Conservation (phyloP, 1,140 invertebrate species). For the Cylas formicarius region DNA sequence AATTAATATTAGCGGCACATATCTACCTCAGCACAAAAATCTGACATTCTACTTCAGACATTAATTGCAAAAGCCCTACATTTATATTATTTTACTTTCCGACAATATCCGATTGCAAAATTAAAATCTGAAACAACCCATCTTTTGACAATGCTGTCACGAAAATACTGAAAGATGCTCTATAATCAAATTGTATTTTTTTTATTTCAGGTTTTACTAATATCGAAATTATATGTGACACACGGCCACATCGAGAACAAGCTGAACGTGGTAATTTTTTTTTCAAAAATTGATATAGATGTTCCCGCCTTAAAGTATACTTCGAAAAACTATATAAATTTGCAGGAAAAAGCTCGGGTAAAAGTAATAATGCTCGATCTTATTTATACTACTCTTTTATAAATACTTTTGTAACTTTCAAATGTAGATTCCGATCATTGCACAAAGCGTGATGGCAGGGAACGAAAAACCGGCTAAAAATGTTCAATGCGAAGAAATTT, state of each 20-base stretch:
- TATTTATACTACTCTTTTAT: background rate
- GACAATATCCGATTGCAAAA: too few species aligned
- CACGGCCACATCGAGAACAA: slow-evolving; percentile 6
- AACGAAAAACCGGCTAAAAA: slow-evolving; percentile 5
- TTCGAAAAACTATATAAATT: slow-evolving; percentile 10
- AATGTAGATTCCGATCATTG: background rate
- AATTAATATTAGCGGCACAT: too few species aligned
- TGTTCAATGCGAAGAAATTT: slow-evolving; percentile 21
- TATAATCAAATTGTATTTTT: background rate
- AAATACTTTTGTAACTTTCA: slow-evolving; percentile 4
- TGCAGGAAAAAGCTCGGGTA: slow-evolving; percentile 21
- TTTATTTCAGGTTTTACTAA: background rate
- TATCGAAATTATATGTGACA: background rate
- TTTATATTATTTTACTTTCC: too few species aligned
- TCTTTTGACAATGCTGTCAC: background rate
- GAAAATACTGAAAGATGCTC: background rate
- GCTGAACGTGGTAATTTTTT: slow-evolving; percentile 27
- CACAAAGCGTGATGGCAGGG: background rate
- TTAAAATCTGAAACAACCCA: background rate
- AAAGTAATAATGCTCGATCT: slow-evolving; percentile 16
- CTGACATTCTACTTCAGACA: too few species aligned
- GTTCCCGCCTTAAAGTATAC: slow-evolving; percentile 4
- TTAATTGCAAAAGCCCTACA: too few species aligned
- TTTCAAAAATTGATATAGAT: slow-evolving; percentile 15
- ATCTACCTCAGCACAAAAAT: too few species aligned